Conservation (phyloP, 2,888 invertebrate genomes). For the Geophilus truncorum region DNA sequence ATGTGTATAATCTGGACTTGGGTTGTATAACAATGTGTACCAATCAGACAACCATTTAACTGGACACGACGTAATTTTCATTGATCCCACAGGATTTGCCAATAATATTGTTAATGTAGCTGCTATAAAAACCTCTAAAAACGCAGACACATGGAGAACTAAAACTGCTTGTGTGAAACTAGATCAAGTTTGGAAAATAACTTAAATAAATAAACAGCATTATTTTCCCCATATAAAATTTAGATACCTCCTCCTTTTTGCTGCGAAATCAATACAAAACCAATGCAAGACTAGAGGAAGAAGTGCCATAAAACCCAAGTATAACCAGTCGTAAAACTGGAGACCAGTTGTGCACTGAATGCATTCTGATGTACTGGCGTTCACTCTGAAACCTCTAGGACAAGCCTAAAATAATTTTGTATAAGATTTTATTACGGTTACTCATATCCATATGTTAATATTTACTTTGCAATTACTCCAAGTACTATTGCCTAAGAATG, state of each 20-base stretch:
- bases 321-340: conserved; percentile 84
- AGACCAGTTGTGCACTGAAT: conserved; percentile 68
- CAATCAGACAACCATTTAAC: conserved; percentile 83
- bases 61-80: conserved; percentile 70
- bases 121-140: conserved; percentile 72
- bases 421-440: conserved; percentile 30
- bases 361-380: conserved; percentile 66
- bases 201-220: neutral
- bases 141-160: conserved; percentile 72
- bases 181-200: neutral
- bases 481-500: conserved; percentile 59
- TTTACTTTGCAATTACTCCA: conserved; percentile 71
- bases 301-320: conserved; percentile 88
- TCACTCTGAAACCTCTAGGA: conserved; percentile 67
- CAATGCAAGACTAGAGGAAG: conserved; percentile 82
- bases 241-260: conserved; percentile 62
- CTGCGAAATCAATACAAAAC: conserved; percentile 79
- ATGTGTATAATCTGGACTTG: conserved; percentile 82
- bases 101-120: conserved; percentile 70
- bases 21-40: conserved; percentile 94
- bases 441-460: neutral
- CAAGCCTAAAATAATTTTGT: conserved; percentile 55
- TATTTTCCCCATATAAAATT: neutral
- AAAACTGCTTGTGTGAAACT: conserved; percentile 70
- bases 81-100: conserved; percentile 73